Evolutionary conservation across 1,140 invertebrate species (phyloP).

Genomic region (Phthorimaea operculella): DNA sequence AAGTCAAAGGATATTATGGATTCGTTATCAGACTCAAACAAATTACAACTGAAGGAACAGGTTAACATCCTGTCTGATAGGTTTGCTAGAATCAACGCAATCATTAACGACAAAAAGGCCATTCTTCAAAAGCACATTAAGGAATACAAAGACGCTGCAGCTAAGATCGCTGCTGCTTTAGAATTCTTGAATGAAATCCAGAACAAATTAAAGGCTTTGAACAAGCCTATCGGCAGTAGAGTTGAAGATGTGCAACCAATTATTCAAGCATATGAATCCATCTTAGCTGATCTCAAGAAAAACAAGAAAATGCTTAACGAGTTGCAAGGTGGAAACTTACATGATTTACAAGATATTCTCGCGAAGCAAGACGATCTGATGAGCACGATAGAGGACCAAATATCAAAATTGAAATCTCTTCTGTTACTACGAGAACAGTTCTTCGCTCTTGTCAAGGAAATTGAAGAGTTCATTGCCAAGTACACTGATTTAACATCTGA

Average conservation of each 20-base stretch:
- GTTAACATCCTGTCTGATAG: slow-evolving; percentile 81
- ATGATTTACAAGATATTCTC: slow-evolving; percentile 81
- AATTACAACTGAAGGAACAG: slow-evolving; percentile 81
- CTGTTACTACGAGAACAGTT: slow-evolving; percentile 87
- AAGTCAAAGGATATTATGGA: slow-evolving; percentile 84
- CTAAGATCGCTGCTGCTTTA: slow-evolving; percentile 81
- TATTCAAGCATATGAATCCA: slow-evolving; percentile 80
- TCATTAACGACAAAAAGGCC: slow-evolving; percentile 80
- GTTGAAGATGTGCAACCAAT: slow-evolving; percentile 86
- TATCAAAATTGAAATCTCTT: slow-evolving; percentile 80
- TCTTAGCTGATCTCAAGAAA: slow-evolving; percentile 81
- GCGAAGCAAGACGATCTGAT: slow-evolving; percentile 87
- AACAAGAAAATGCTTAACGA: slow-evolving; percentile 84
- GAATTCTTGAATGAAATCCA: slow-evolving; percentile 84
- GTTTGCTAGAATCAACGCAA: slow-evolving; percentile 76
- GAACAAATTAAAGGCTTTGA: slow-evolving; percentile 82
- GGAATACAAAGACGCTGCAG: slow-evolving; percentile 81
- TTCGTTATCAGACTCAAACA: slow-evolving; percentile 86
- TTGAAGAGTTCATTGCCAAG: slow-evolving; percentile 86
- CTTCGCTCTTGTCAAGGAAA: slow-evolving; percentile 85
- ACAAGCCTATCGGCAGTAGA: slow-evolving; percentile 85
- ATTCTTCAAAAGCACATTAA: slow-evolving; percentile 79
- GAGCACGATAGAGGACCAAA: slow-evolving; percentile 83
- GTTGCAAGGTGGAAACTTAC: slow-evolving; percentile 77
- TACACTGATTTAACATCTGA: slow-evolving; percentile 87